Percentiles rank a stretch among this genome's conserved stretches.
Evolutionary conservation across 1,140 invertebrate species (phyloP).

Genomic region (Battus philenor): DNA sequence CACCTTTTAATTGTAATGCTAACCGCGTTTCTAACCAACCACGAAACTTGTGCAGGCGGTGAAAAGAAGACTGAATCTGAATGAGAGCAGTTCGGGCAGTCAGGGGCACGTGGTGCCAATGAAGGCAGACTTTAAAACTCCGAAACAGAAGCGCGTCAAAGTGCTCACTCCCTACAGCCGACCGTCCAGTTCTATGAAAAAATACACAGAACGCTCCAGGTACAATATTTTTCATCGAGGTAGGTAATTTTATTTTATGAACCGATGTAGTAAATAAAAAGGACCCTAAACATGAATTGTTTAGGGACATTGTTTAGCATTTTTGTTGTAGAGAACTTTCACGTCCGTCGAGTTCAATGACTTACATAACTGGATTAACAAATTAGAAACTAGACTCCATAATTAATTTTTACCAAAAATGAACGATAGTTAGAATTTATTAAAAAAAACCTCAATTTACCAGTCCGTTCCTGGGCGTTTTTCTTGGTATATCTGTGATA

Average conservation of each 20-base stretch:
- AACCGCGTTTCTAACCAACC: too few relatives aligned
- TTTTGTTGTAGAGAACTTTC: neutral
- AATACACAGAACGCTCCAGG: constrained; percentile 73
- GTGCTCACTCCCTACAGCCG: constrained; percentile 69
- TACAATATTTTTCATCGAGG: constrained; percentile 49
- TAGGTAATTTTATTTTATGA: constrained; percentile 29
- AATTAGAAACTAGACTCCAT: too few relatives aligned
- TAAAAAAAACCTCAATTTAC: neutral
- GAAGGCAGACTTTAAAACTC: constrained; percentile 79
- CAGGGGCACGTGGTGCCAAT: constrained; percentile 74
- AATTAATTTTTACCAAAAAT: too few relatives aligned
- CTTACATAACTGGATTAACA: too few relatives aligned
- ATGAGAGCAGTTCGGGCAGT: constrained; percentile 67
- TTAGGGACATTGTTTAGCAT: neutral
- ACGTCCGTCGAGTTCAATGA: neutral
- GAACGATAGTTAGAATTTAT: too few relatives aligned
- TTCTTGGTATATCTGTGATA: too few relatives aligned
- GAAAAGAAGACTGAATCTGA: constrained; percentile 87
- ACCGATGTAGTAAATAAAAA: neutral
- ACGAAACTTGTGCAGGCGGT: constrained; percentile 81
- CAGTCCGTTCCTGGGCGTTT: neutral
- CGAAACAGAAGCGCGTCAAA: constrained; percentile 76
- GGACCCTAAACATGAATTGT: neutral
- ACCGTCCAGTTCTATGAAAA: constrained; percentile 73
- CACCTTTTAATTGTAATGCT: too few relatives aligned